Percentiles rank a stretch among this genome's conserved stretches.
phyloP scores from a whole-genome alignment of 2,797 vertebrate species.

The Sebastes aleutianus region DNA sequence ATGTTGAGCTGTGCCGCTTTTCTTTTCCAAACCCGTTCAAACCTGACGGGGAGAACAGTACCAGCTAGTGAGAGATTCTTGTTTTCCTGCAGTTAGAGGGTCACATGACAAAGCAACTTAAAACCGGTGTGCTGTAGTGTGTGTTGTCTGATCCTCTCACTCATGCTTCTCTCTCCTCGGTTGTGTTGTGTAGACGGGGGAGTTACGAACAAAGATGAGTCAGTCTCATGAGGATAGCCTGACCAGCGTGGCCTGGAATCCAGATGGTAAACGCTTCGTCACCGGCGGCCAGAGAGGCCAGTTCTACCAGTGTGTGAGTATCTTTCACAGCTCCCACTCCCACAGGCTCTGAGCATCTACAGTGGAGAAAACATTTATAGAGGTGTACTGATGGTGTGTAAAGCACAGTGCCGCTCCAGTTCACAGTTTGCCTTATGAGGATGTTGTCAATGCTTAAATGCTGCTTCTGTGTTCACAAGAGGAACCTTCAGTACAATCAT shows the following conservation, averaged over 20 bases:
- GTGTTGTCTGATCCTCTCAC: too few species aligned
- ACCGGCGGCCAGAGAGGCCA: constrained; percentile 96
- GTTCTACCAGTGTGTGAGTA: constrained; percentile 99
- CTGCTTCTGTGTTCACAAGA: neutral
- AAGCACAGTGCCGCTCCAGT: neutral
- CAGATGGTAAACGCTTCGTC: constrained; percentile 96
- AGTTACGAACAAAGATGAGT: constrained; percentile 97
- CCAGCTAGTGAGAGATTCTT: too few species aligned
- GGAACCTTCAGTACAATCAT: neutral
- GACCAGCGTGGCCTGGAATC: constrained; percentile 98
- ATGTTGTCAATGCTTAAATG: neutral
- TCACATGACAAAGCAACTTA: too few species aligned
- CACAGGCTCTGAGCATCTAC: neutral
- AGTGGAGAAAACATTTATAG: neutral
- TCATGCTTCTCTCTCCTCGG: neutral
- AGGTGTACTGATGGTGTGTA: neutral
- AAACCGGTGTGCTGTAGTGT: too few species aligned
- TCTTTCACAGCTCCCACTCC: neutral
- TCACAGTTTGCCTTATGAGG: neutral
- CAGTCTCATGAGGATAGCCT: constrained; percentile 98
- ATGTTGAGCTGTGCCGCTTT: too few species aligned
- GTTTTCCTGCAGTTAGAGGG: too few species aligned
- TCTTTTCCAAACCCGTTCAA: too few species aligned
- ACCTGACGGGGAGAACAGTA: too few species aligned
- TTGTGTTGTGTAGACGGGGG: constrained; percentile 86